phyloP scores from a whole-genome alignment of 2,888 invertebrate genomes.

The Lasius platythorax region DNA sequence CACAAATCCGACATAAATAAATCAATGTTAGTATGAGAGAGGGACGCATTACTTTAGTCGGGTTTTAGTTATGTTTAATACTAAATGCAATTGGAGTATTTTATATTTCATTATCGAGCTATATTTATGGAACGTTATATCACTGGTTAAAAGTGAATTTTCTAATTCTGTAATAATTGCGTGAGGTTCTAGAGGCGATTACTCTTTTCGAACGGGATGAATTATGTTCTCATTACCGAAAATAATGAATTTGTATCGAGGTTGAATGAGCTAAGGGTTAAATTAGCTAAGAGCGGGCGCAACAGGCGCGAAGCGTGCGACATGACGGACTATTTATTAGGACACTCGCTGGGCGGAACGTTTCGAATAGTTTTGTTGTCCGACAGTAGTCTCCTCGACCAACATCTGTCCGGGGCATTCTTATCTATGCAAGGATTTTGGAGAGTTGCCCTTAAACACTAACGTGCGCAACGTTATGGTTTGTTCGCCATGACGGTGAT shows the following conservation, averaged over 20 bases:
- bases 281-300: constrained; percentile 40
- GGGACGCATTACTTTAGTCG: neutral
- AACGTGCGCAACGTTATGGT: constrained; percentile 43
- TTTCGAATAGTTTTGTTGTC: constrained; percentile 54
- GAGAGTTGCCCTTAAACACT: constrained; percentile 4
- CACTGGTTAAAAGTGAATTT: neutral
- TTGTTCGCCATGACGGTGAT: constrained; percentile 26
- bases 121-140: neutral
- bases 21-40: neutral
- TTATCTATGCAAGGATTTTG: constrained; percentile 61
- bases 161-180: neutral
- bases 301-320: constrained; percentile 52
- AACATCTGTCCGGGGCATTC: constrained; percentile 57
- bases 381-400: constrained; percentile 36
- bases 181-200: neutral
- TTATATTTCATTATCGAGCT: neutral
- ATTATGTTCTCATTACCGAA: constrained; percentile 20
- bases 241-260: constrained; percentile 24
- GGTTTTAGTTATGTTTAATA: neutral
- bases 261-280: constrained; percentile 23
- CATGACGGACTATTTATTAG: constrained; percentile 55
- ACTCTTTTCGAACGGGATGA: neutral
- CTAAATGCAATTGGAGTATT: neutral
- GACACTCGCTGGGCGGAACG: constrained; percentile 45
- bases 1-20: constrained; percentile 18